phyloP scores from a whole-genome alignment of 2,888 invertebrate species.

The Dasysyrphus albostriatus region DNA sequence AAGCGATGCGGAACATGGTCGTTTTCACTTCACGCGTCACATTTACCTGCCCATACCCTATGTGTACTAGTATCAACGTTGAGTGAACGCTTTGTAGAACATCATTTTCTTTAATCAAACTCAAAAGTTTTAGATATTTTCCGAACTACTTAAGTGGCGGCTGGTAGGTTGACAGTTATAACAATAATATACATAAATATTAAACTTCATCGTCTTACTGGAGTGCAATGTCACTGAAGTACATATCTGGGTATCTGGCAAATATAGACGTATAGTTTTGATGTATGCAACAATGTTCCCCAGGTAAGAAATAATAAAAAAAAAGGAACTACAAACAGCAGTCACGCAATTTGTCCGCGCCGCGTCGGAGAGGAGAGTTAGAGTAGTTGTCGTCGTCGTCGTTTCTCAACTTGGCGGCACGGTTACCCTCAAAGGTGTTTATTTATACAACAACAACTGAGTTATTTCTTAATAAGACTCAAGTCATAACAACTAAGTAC shows the following conservation, averaged over 20 bases:
- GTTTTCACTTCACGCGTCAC: slow-evolving; percentile 41
- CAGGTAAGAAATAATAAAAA: slow-evolving; percentile 28
- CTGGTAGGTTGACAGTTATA: slow-evolving; percentile 27
- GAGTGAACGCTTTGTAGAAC: slow-evolving; percentile 54
- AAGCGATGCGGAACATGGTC: slow-evolving; percentile 42
- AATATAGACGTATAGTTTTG: slow-evolving; percentile 39
- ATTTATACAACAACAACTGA: slow-evolving; percentile 57
- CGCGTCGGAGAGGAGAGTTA: not conserved
- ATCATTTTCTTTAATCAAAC: slow-evolving; percentile 41
- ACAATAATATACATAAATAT: slow-evolving; percentile 1
- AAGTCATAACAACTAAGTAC: slow-evolving; percentile 58
- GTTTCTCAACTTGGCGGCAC: slow-evolving; percentile 2
- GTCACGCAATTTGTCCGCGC: slow-evolving; percentile 64
- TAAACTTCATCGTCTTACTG: slow-evolving; percentile 33
- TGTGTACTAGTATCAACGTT: not conserved
- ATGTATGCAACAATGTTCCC: slow-evolving; percentile 51
- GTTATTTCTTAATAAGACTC: slow-evolving; percentile 59
- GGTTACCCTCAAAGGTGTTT: slow-evolving; percentile 68
- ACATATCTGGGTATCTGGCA: slow-evolving; percentile 47
- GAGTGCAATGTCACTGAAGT: slow-evolving; percentile 65
- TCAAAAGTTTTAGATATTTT: slow-evolving; percentile 54
- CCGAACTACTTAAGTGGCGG: slow-evolving; percentile 49
- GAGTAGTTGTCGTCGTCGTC: not conserved
- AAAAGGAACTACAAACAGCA: slow-evolving; percentile 10
- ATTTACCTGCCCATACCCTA: not conserved